phyloP scores from a whole-genome alignment of 1,140 invertebrate genomes.

The Cryptotermes secundus region DNA sequence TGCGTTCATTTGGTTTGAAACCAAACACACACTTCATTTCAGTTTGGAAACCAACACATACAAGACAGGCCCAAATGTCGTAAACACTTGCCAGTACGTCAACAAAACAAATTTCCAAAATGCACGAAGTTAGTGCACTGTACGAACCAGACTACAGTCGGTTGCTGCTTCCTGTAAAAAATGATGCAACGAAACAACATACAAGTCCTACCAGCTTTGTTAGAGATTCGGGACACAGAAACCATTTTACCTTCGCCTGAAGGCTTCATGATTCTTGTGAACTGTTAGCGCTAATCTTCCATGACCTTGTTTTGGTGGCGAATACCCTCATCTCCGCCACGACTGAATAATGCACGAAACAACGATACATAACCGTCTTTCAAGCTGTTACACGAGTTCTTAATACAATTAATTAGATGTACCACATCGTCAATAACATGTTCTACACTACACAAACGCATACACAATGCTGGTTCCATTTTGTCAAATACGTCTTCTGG shows the following conservation, averaged over 20 bases:
- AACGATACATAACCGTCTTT: background rate
- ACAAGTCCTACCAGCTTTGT: background rate
- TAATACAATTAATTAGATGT: background rate
- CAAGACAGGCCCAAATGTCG: too few relatives aligned
- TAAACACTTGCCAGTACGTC: too few relatives aligned
- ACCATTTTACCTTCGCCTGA: constrained; percentile 11
- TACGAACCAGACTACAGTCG: too few relatives aligned
- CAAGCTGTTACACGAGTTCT: background rate
- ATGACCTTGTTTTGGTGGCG: background rate
- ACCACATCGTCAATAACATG: background rate
- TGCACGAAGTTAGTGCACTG: too few relatives aligned
- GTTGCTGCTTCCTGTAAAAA: background rate
- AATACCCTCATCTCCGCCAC: background rate
- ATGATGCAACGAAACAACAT: background rate
- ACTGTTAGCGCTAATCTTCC: constrained; percentile 5
- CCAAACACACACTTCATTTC: too few relatives aligned
- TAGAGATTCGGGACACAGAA: background rate
- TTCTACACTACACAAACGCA: background rate
- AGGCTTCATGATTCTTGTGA: background rate
- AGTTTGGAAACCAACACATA: too few relatives aligned
- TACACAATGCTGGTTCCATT: background rate
- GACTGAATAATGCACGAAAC: background rate
- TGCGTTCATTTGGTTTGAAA: too few relatives aligned
- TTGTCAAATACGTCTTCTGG: background rate
- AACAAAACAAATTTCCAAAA: too few relatives aligned